Conservation (phyloP, 2,797 vertebrate genomes). For the Danionella dracula region DNA sequence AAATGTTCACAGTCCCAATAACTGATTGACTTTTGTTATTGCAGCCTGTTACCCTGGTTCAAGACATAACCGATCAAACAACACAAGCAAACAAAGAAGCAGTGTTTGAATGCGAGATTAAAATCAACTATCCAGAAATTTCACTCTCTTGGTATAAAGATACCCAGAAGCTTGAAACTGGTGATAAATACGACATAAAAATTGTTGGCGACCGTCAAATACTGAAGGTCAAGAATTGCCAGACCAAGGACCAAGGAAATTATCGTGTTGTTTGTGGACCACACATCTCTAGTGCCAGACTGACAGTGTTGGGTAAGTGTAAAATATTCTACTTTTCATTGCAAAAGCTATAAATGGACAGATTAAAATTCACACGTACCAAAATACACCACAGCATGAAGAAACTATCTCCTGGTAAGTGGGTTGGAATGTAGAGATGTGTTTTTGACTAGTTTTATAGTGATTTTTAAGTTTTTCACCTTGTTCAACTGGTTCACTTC, state of each 20-base stretch:
- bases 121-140: slow-evolving; percentile 97
- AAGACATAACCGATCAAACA: slow-evolving; percentile 84
- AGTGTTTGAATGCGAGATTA: slow-evolving; percentile 85
- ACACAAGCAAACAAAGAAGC: slow-evolving; percentile 76
- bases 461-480: too few relatives aligned
- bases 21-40: slow-evolving; percentile 45
- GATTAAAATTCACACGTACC: background rate
- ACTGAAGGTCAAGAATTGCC: slow-evolving; percentile 83
- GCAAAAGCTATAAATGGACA: slow-evolving; percentile 1
- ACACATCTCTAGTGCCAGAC: slow-evolving; percentile 89
- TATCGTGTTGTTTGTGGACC: slow-evolving; percentile 94
- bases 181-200: slow-evolving; percentile 83
- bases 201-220: slow-evolving; percentile 78
- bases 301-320: slow-evolving; percentile 84
- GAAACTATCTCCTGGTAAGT: slow-evolving; percentile 83
- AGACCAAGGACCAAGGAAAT: slow-evolving; percentile 84
- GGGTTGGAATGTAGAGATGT: too few relatives aligned
- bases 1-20: too few relatives aligned
- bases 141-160: slow-evolving; percentile 94
- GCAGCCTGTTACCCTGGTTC: slow-evolving; percentile 86
- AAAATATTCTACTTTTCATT: background rate
- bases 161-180: slow-evolving; percentile 84
- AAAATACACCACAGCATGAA: slow-evolving; percentile 67
- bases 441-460: too few relatives aligned
- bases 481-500: too few relatives aligned